Evolutionary conservation across 1,140 invertebrate species (phyloP).

Genomic region (Cydia strobilella): DNA sequence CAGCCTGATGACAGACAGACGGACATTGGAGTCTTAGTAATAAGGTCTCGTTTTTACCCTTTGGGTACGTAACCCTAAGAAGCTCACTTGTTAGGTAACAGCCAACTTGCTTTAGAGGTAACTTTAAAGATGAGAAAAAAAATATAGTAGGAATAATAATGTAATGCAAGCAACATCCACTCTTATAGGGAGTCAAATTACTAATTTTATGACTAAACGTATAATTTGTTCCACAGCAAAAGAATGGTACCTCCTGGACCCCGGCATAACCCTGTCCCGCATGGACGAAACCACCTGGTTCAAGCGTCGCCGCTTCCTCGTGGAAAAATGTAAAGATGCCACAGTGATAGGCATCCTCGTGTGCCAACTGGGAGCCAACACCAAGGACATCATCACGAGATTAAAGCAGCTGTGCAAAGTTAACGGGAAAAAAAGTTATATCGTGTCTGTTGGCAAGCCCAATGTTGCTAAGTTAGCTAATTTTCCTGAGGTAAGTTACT

Average conservation of each 20-base stretch:
- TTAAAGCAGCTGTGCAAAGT: conserved; percentile 87
- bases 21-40: no score
- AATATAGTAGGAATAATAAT: no score
- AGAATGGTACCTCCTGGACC: conserved; percentile 78
- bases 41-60: no score
- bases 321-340: conserved; percentile 95
- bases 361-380: conserved; percentile 92
- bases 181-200: no score
- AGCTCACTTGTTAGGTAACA: no score
- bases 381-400: conserved; percentile 87
- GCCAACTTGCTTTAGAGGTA: no score
- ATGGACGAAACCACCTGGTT: conserved; percentile 82
- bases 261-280: conserved; percentile 57
- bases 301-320: conserved; percentile 89
- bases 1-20: no score
- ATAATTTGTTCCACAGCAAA: conserved; percentile 54
- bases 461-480: conserved; percentile 96
- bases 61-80: no score
- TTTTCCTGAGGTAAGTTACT: conserved; percentile 87
- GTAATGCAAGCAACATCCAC: no score
- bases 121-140: no score
- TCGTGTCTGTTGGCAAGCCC: conserved; percentile 95
- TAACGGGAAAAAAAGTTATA: conserved; percentile 92
- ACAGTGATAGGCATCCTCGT: conserved; percentile 92
- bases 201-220: no score